Percentiles rank a stretch among this genome's conserved stretches.
Evolutionary conservation across 2,888 invertebrate species (phyloP).

Genomic region (Tethea ocularis): DNA sequence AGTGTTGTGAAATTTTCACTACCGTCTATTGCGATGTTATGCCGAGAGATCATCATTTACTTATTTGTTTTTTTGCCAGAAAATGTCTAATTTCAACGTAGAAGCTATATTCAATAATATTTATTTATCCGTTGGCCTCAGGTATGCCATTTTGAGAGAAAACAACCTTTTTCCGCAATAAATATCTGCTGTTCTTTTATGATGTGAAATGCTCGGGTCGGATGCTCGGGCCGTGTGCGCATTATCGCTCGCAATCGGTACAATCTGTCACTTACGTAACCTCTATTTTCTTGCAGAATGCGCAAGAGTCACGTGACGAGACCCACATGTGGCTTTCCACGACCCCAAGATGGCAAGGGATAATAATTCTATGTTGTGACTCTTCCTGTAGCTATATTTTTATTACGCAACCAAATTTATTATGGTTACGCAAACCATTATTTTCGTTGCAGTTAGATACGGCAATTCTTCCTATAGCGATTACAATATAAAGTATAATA

Average conservation of each 20-base stretch:
- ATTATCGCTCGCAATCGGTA: constrained; percentile 14
- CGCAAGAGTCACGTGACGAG: constrained; percentile 29
- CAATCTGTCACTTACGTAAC: constrained; percentile 39
- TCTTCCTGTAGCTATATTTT: neutral
- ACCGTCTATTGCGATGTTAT: constrained; percentile 28
- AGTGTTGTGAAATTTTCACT: constrained; percentile 52
- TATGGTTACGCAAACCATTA: no score
- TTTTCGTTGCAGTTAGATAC: no score
- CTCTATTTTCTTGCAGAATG: constrained; percentile 42
- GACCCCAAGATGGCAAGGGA: constrained; percentile 43
- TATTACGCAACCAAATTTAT: neutral
- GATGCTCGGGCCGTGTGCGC: constrained; percentile 9
- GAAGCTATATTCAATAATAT: constrained; percentile 7
- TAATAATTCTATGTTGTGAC: neutral
- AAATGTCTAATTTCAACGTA: neutral
- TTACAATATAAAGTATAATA: no score
- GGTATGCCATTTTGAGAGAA: neutral
- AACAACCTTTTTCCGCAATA: constrained; percentile 1
- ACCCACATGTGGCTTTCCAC: constrained; percentile 53
- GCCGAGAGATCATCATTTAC: constrained; percentile 21
- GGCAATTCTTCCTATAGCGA: no score
- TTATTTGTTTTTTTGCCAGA: constrained; percentile 18
- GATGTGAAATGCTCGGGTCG: neutral
- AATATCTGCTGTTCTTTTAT: neutral
- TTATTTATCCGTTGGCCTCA: constrained; percentile 11